These are phyloP conservation scores for Pocillopora grandis DNA, from an alignment of 92 coral and sea anemone genomes.

Conservation along the genomic window DNA sequence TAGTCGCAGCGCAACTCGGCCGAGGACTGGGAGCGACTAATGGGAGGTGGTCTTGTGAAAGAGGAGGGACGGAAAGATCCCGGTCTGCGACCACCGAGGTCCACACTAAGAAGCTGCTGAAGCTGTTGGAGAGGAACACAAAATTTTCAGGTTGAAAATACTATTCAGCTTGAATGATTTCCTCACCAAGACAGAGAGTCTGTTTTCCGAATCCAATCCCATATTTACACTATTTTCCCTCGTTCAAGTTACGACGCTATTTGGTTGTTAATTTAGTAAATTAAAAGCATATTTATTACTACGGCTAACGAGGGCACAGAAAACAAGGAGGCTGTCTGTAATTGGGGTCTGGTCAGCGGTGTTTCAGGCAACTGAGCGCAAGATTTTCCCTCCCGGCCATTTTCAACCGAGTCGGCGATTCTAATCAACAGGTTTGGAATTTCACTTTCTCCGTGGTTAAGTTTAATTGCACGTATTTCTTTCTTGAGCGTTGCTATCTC, in stretches of 20 bases:
- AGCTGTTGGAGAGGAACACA: slow-evolving; percentile 34
- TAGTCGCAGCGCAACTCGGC: slow-evolving; percentile 27
- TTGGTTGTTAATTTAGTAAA: too few relatives aligned
- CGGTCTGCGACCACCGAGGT: slow-evolving; percentile 63
- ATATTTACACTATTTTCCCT: too few relatives aligned
- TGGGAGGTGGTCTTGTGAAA: slow-evolving; percentile 62
- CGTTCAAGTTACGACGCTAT: too few relatives aligned
- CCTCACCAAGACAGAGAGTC: neutral
- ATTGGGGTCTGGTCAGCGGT: slow-evolving; percentile 37
- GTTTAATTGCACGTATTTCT: slow-evolving; percentile 52
- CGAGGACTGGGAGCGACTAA: slow-evolving; percentile 81
- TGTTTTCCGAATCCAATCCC: too few relatives aligned
- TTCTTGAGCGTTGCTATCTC: slow-evolving; percentile 51
- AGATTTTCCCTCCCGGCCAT: neutral
- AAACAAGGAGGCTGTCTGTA: neutral
- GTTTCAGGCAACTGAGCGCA: slow-evolving; percentile 1
- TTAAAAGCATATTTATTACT: too few relatives aligned
- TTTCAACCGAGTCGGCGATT: slow-evolving; percentile 9
- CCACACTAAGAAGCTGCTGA: slow-evolving; percentile 62
- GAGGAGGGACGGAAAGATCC: slow-evolving; percentile 51
- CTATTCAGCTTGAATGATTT: neutral
- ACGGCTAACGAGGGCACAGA: too few relatives aligned
- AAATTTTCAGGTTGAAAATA: neutral
- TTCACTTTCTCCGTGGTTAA: slow-evolving; percentile 11
- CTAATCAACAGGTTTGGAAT: slow-evolving; percentile 17